These are phyloP conservation scores for Cygnus atratus DNA, from an alignment of 2,113 vertebrate species.

Conservation along the genomic window DNA sequence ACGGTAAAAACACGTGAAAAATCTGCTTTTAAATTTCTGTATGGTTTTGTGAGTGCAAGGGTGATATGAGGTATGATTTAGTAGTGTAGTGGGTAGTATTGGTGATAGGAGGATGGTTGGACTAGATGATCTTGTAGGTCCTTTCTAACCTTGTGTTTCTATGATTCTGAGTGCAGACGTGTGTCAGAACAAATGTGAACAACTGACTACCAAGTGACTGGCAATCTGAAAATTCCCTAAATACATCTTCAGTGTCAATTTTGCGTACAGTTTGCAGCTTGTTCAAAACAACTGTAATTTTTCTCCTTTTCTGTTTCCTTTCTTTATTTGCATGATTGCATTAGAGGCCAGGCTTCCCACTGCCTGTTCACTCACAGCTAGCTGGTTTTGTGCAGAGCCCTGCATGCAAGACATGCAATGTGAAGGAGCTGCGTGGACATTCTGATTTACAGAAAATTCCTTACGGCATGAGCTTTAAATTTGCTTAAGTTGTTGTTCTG, in stretches of 20 bases:
- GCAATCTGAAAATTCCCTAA: neutral
- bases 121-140: too few species aligned
- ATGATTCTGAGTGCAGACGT: too few species aligned
- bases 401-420: accelerated
- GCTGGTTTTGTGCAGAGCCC: neutral
- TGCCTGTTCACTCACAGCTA: accelerated
- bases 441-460: neutral
- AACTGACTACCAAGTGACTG: neutral
- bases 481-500: neutral
- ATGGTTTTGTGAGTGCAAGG: neutral
- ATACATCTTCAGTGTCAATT: too few species aligned
- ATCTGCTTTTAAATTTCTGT: neutral
- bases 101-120: too few species aligned
- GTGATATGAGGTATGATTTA: too few species aligned
- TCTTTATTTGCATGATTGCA: accelerated
- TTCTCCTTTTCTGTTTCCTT: neutral
- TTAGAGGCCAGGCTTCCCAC: too few species aligned
- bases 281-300: neutral
- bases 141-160: too few species aligned
- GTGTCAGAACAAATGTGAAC: neutral
- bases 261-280: too few species aligned
- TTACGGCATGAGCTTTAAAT: neutral
- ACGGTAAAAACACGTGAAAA: neutral
- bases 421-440: neutral
- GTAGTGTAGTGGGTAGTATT: too few species aligned